Base-by-base conservation (phyloP, 2,113 vertebrate genomes). In the Dendrocopos noguchii region DNA sequence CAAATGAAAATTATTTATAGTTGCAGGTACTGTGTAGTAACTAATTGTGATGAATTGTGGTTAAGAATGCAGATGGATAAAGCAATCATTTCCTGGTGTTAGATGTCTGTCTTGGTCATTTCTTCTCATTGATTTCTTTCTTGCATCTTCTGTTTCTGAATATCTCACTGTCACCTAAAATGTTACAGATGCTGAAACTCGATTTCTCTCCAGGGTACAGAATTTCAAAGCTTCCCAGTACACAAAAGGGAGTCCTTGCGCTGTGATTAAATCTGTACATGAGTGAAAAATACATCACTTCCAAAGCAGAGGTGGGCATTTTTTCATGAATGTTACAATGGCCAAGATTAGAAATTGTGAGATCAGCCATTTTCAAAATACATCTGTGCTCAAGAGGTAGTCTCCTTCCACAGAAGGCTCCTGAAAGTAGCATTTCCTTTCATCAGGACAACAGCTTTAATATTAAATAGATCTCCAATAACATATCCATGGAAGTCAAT, bases 101-200 rank as follows among this genome's bases (percentile, higher is more conserved):
- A 68, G 9, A 3, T 25, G 34, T 72, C 73, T 27, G 7, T 50
- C 63, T 84, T 76, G 66, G 61, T 94, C 2, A 70, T 67, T 95
- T 93, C 50, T 84, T 15, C 18, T 92, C 70, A 76, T 66, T 70
- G 71, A 79, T 88, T 95, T 90, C 61, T 85, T 80, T 31, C 6
- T 4, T 22, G 78, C 5, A 10, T 50, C 31, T 71, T 72, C 61
- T 75, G 16, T 47, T 95, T 74, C 61, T 53, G 52, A 64, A 74
- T 80, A 67, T 77, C 74, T 73, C 85, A 11, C 46, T 59, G 57
- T 76, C 63, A 73, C 20, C 20, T 50, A 18, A 90, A 73, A 15
- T 88, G 12, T 27, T 81, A 16, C 6, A 63, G 72, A 24, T 70
- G 33, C 21, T 66, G 36, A 66, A 87, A 52, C 24, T n/a, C 1